Percentiles rank a stretch among this genome's conserved stretches.
phyloP scores from a whole-genome alignment of 23 tunicate species.

The Trididemnum miniatum region DNA sequence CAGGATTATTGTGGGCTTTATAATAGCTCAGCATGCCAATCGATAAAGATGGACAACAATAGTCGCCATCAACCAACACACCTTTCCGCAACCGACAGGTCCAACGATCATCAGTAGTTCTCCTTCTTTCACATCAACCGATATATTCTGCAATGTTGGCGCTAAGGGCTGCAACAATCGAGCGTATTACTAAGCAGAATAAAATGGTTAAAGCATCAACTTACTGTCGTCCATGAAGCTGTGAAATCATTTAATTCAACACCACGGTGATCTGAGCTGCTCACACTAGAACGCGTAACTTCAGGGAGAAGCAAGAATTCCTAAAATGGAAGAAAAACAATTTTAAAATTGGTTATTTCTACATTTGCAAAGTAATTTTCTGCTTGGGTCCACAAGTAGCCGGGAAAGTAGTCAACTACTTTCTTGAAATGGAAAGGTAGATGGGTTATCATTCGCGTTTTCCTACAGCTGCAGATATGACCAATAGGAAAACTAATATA shows the following conservation, averaged over 20 bases:
- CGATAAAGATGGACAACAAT: no score
- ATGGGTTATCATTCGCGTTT: no score
- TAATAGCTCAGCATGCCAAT: no score
- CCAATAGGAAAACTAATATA: no score
- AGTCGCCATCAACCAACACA: no score
- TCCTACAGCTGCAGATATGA: no score
- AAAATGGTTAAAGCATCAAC: not conserved
- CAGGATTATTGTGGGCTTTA: no score
- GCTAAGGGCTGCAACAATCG: not conserved
- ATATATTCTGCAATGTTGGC: constrained; percentile 15
- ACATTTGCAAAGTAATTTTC: no score
- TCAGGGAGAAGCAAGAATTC: constrained; percentile 17
- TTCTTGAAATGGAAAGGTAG: no score
- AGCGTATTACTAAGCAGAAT: not conserved
- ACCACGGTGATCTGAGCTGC: not conserved
- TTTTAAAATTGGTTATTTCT: not conserved
- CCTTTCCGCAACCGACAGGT: constrained; percentile 85
- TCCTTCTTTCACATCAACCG: constrained; percentile 23
- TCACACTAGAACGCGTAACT: not conserved
- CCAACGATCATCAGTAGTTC: constrained; percentile 68
- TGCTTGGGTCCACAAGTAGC: no score
- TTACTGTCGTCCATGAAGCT: constrained; percentile 11
- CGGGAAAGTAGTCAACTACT: no score
- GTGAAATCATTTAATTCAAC: not conserved
- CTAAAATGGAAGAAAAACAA: constrained; percentile 17